Base-by-base conservation (phyloP, 2,113 vertebrate species). In the Thunnus thynnus region DNA sequence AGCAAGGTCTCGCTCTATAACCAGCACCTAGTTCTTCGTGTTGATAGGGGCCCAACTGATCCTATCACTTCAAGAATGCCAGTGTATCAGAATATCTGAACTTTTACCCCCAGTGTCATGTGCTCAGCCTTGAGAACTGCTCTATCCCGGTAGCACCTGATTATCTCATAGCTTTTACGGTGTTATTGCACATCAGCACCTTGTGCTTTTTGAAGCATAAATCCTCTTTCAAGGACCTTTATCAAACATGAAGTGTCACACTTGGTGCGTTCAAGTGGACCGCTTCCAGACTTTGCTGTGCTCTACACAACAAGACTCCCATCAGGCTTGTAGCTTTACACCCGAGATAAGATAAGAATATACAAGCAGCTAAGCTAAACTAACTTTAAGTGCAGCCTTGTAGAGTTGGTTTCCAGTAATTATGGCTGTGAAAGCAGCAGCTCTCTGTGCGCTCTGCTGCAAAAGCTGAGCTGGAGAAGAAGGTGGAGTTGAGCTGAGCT, bases 61-160 rank as follows among this genome's bases (percentile, higher is more conserved):
- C 20, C 54, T 93, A 95, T 95, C 94, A 71, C 72, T 71, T 63
- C 50, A 92, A 89, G 92, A 94, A 94, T 91, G 86, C 91, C 89
- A 92, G 76, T 88, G 86, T 94, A 94, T 95, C 92, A 83, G 66
- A 90, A 83, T 86, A 93, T 93, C 91, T 94, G 88, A 94, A 91
- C 91, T 91, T 86, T 92, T 87, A 89, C 86, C 88, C 89, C 11
- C 74, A 68, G 62, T 57, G 56, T 86, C 83, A 76, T 81, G 69
- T 62, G 78, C 74, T 82, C 50, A 55, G 36, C 76, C 82, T 55
- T 82, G 46, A 85, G 75, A 76, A 75, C 69, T 27, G 55, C 83
- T 76, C 48, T 58, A 72, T 82, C 47, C 30, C 74, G 78, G 83
- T 73, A 80, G 81, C 76, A 72, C 82, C 87, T 72, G 81, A 77